Evolutionary conservation across 35 echinoderm and acorn worm species (phyloP).

Genomic region (Diadema setosum): DNA sequence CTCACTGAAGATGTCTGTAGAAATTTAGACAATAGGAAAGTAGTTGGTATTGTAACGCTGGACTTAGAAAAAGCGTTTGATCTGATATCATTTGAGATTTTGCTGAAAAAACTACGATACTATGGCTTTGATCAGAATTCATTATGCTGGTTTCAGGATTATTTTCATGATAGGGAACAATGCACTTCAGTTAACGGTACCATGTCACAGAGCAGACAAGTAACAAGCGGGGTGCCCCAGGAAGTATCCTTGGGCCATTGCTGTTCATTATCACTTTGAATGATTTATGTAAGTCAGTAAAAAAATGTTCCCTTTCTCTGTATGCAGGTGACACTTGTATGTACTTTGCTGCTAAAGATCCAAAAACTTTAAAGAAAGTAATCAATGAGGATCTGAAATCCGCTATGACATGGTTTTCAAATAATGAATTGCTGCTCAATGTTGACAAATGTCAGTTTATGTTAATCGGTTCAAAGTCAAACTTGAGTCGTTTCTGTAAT

Average conservation of each 20-base stretch:
- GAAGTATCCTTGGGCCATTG: background rate
- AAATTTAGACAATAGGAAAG: background rate
- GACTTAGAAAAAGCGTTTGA: too few relatives aligned
- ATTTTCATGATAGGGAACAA: too few relatives aligned
- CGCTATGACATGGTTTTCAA: background rate
- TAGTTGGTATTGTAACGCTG: background rate
- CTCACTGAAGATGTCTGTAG: background rate
- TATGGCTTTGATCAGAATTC: too few relatives aligned
- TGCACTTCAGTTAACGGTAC: too few relatives aligned
- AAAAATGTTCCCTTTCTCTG: background rate
- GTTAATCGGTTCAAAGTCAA: background rate
- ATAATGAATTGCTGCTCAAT: background rate
- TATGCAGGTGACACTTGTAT: background rate
- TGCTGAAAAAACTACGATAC: too few relatives aligned
- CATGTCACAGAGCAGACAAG: too few relatives aligned
- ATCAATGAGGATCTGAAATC: background rate
- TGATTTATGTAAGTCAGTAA: background rate
- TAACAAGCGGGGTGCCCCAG: background rate
- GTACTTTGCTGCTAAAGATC: background rate
- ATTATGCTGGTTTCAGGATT: too few relatives aligned
- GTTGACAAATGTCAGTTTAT: background rate
- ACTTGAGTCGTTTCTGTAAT: background rate
- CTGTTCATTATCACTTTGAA: background rate
- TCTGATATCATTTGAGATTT: too few relatives aligned
- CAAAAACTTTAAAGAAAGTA: background rate